A percentile compares a stretch with the other conserved stretches of the same genome.
phyloP scores from a whole-genome alignment of 2,888 invertebrate genomes.

The Belgica antarctica region DNA sequence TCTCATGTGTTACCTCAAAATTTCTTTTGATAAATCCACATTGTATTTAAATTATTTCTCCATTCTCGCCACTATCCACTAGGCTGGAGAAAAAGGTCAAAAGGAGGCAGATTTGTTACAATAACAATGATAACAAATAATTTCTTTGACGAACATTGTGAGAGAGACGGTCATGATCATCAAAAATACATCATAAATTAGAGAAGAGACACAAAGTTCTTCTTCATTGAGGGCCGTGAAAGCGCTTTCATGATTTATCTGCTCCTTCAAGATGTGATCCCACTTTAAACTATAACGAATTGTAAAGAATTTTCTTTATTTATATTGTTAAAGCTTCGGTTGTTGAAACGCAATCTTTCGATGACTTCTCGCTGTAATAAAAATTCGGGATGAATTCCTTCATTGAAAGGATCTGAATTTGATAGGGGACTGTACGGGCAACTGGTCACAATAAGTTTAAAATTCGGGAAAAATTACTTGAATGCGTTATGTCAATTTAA shows the following conservation, averaged over 20 bases:
- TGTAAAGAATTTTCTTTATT: too few species aligned
- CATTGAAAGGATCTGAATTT: too few species aligned
- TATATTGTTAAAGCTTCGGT: too few species aligned
- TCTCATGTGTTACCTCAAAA: slow-evolving; percentile 21
- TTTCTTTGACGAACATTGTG: slow-evolving; percentile 27
- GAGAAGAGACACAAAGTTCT: slow-evolving; percentile 5
- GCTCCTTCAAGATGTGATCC: neutral
- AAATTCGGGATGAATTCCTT: too few species aligned
- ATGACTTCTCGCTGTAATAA: too few species aligned
- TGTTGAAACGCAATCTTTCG: too few species aligned
- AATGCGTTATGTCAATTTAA: too few species aligned
- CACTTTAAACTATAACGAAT: neutral
- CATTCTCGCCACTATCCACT: neutral
- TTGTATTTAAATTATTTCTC: slow-evolving; percentile 42
- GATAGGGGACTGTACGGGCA: too few species aligned
- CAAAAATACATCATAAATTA: slow-evolving; percentile 18
- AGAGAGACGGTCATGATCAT: slow-evolving; percentile 24
- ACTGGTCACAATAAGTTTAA: too few species aligned
- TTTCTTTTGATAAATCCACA: slow-evolving; percentile 5
- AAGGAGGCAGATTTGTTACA: slow-evolving; percentile 32
- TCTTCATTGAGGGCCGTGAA: neutral
- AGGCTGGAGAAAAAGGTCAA: neutral
- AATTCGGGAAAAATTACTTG: too few species aligned
- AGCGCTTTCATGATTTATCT: slow-evolving; percentile 12
- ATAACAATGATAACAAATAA: slow-evolving; percentile 43